Conservation (phyloP, 2,113 vertebrate species). For the Clinocottus analis region DNA sequence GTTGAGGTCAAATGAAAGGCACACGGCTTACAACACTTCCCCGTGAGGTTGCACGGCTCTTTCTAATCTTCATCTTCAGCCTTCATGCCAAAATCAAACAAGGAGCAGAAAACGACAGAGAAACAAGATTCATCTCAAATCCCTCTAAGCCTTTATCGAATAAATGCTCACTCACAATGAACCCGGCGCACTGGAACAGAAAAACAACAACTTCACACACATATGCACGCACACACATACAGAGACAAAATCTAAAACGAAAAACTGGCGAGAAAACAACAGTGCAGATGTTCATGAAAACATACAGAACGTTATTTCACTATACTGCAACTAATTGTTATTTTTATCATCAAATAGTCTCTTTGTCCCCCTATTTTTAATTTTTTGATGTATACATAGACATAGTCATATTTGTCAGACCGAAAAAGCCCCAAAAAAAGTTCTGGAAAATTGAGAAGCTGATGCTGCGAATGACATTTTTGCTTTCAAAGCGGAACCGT, state of each 20-base stretch:
- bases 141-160: slow-evolving; percentile 70
- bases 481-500: too few relatives aligned
- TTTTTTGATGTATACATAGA: neutral
- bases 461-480: neutral
- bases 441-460: neutral
- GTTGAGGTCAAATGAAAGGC: slow-evolving; percentile 47
- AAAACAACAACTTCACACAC: slow-evolving; percentile 49
- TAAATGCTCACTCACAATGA: slow-evolving; percentile 56
- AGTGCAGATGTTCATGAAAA: neutral
- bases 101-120: slow-evolving; percentile 46
- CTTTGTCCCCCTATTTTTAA: neutral
- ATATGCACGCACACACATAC: slow-evolving; percentile 5
- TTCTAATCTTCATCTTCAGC: slow-evolving; percentile 41
- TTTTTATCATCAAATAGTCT: neutral
- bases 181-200: slow-evolving; percentile 43
- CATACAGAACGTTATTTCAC: neutral
- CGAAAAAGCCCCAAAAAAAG: neutral
- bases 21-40: neutral
- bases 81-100: slow-evolving; percentile 49
- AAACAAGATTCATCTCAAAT: slow-evolving; percentile 67
- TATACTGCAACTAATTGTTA: neutral
- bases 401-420: neutral
- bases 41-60: slow-evolving; percentile 19
- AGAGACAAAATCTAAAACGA: slow-evolving; percentile 5
- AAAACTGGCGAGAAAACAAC: neutral